Base-by-base conservation (phyloP, 2,113 vertebrate species). In the Ceyx margarethae region DNA sequence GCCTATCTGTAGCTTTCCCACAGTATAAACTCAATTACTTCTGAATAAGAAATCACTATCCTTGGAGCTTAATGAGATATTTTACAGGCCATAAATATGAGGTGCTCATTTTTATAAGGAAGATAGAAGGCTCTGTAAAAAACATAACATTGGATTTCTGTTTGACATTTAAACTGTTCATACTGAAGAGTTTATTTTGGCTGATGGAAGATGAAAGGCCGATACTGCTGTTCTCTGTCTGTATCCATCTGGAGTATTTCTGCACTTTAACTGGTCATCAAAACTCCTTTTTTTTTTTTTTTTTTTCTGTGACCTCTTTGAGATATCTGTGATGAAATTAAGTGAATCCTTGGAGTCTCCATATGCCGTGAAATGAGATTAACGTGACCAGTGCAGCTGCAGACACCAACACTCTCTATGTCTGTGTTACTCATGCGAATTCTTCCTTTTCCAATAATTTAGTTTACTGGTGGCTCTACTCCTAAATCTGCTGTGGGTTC, bases 21-120 rank as follows among this genome's bases (percentile, higher is more conserved):
- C n/a, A 67, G 3, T 25, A 69, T 81, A 86, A 96, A 89, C 46
- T 85, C 91, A 94, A 96, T 95, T 96, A 78, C 85, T 94, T 84
- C 90, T 69, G 79, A 96, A 78, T 93, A 91, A 89, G 81, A 75
- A 95, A 71, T 77, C 76, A 79, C 81, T 95, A 91, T 46, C 74
- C 85, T 91, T 84, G 68, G 60, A 93, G 11, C 11, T 69, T 95
- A 96, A 96, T 74, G 87, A 94, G 60, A 43, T 90, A 53, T 81
- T 88, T 96, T 91, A 95, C 53, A 93, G 46, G 92, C n/a, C 45
- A 81, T 81, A 86, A 53, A 74, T 89, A 77, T 67, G 85, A 35
- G 28, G 7, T 53, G n/a, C 31, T 93, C 19, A 16, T 53, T 85
- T 88, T 43, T 33, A 18, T 51, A 60, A 62, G 17, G 33, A 71